Evolutionary conservation across 1,140 invertebrate species (phyloP).

Genomic region (Apis cerana): DNA sequence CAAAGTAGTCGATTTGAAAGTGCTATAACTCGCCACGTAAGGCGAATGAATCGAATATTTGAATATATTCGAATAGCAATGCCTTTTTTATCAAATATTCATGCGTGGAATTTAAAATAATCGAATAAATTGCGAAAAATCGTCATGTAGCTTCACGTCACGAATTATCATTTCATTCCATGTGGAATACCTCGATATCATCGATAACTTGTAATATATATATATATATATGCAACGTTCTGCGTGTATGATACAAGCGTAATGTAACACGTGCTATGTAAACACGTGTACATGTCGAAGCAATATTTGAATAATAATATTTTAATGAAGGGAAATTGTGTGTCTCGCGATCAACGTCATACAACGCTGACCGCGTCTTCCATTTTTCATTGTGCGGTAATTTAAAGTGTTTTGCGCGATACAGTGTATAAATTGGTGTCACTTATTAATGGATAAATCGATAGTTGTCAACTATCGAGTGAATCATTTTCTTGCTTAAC

Average conservation of each 20-base stretch:
- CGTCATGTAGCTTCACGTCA: conserved; percentile 31
- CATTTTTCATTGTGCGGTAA: background rate
- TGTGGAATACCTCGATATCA: background rate
- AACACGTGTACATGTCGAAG: background rate
- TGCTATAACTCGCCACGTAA: no score
- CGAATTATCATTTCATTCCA: conserved; percentile 39
- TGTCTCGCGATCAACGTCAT: background rate
- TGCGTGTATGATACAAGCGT: no score
- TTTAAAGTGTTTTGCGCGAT: background rate
- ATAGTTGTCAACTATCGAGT: background rate
- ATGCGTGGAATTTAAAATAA: conserved; percentile 26
- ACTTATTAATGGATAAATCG: conserved; percentile 12
- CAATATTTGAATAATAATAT: conserved; percentile 21
- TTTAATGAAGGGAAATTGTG: conserved; percentile 33
- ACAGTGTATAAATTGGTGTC: background rate
- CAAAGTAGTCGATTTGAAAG: background rate
- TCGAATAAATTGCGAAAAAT: background rate
- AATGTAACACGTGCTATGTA: no score
- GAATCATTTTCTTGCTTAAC: background rate
- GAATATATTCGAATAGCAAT: background rate
- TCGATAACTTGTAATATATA: background rate
- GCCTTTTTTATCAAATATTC: conserved; percentile 36
- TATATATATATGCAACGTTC: no score
- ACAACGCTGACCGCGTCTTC: background rate
- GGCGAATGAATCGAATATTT: background rate